A percentile compares a stretch with the other conserved stretches of the same genome.
These are phyloP conservation scores for Drosophila lacteicornis DNA, from an alignment of 1,140 invertebrate species.

Conservation along the genomic window DNA sequence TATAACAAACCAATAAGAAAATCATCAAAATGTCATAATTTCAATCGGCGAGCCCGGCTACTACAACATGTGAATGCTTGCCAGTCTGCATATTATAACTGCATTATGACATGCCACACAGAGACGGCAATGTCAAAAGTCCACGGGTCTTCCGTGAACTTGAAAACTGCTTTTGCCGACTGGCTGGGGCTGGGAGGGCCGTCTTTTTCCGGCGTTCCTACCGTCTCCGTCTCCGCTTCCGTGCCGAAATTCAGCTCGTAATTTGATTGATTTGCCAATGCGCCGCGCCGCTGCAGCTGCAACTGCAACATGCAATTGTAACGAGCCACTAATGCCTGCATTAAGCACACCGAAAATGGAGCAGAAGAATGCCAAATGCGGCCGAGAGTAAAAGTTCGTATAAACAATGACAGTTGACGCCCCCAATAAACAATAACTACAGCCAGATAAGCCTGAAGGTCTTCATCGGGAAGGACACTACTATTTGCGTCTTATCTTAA, in stretches of 20 bases:
- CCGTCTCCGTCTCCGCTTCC: constrained; percentile 11
- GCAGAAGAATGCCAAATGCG: constrained; percentile 11
- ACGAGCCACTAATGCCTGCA: constrained; percentile 78
- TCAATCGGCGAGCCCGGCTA: constrained; percentile 63
- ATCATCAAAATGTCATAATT: constrained; percentile 84
- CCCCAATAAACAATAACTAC: constrained; percentile 42
- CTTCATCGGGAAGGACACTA: constrained; percentile 2
- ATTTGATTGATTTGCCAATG: constrained; percentile 77
- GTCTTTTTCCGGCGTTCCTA: constrained; percentile 17
- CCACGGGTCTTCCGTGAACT: constrained; percentile 62
- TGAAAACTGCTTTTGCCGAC: constrained; percentile 58
- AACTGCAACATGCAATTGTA: constrained; percentile 75
- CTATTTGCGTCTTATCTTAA: not conserved
- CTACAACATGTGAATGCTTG: constrained; percentile 23
- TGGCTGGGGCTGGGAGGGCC: constrained; percentile 6
- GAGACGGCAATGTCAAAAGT: constrained; percentile 46
- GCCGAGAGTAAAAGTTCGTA: constrained; percentile 39
- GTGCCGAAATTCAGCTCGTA: constrained; percentile 66
- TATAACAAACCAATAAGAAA: constrained; percentile 82
- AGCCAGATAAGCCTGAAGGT: constrained; percentile 21
- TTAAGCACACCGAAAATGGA: constrained; percentile 65
- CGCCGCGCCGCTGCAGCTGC: constrained; percentile 42
- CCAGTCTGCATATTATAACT: constrained; percentile 71
- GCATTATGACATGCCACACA: constrained; percentile 81
- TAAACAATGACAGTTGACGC: constrained; percentile 35